Conservation (phyloP, 2,888 invertebrate genomes). For the Sclerodermus sp. region DNA sequence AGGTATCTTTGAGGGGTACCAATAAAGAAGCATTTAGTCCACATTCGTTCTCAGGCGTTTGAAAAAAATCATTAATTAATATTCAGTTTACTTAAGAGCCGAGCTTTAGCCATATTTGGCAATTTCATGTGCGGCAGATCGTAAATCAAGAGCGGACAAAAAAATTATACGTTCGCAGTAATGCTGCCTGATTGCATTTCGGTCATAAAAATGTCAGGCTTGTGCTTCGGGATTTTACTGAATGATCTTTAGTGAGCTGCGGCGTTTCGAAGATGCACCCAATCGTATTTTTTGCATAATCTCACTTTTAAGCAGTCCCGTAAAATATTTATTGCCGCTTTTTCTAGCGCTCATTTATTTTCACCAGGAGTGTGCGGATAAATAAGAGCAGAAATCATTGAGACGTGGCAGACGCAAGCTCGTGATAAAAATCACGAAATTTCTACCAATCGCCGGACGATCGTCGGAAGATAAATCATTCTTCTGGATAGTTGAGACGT, state of each 20-base stretch:
- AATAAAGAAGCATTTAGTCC: too few species aligned
- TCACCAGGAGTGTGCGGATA: too few species aligned
- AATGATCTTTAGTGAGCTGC: conserved; percentile 11
- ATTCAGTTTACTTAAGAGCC: conserved; percentile 3
- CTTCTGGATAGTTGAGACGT: too few species aligned
- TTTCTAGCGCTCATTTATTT: too few species aligned
- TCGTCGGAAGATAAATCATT: too few species aligned
- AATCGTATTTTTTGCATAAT: conserved; percentile 4
- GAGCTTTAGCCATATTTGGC: background rate
- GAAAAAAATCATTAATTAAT: conserved; percentile 7
- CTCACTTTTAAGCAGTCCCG: conserved; percentile 4
- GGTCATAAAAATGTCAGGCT: conserved; percentile 22
- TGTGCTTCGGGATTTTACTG: conserved; percentile 2
- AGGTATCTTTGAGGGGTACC: too few species aligned
- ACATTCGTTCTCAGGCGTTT: too few species aligned
- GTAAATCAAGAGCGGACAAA: conserved; percentile 19
- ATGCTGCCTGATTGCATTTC: conserved; percentile 16
- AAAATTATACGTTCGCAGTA: conserved; percentile 14
- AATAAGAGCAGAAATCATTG: too few species aligned
- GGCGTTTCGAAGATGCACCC: background rate
- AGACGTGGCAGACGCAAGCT: too few species aligned
- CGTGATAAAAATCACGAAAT: too few species aligned
- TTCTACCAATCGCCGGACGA: too few species aligned
- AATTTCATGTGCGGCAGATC: conserved; percentile 3
- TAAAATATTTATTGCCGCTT: too few species aligned